These are phyloP conservation scores for Tribolium freemani DNA, from an alignment of 2,888 invertebrate genomes.

Conservation along the genomic window DNA sequence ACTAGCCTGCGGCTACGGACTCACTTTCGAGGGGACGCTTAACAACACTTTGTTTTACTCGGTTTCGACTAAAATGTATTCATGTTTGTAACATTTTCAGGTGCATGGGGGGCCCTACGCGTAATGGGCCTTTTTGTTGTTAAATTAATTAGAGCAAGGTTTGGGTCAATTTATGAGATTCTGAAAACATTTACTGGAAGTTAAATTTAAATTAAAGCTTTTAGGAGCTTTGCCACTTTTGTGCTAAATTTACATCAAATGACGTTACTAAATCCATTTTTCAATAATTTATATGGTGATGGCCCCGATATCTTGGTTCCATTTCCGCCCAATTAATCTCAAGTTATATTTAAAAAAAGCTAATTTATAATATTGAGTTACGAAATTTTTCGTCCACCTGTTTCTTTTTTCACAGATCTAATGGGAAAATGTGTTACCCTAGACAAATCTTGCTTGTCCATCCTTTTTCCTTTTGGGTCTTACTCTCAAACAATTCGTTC, in stretches of 20 bases:
- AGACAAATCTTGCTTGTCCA: neutral
- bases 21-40: constrained; percentile 17
- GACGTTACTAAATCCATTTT: neutral
- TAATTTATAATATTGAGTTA: constrained; percentile 1
- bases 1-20: constrained; percentile 11
- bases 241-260: neutral
- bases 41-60: constrained; percentile 36
- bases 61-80: constrained; percentile 10
- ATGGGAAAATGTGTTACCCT: constrained; percentile 3
- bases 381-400: neutral
- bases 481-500: neutral
- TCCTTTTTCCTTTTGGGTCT: constrained; percentile 3
- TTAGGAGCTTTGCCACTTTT: neutral
- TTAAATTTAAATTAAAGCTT: neutral
- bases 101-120: neutral
- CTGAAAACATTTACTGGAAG: neutral
- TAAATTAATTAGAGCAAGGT: neutral
- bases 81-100: neutral
- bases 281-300: neutral
- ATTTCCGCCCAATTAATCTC: neutral
- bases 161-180: neutral
- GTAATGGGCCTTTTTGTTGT: neutral
- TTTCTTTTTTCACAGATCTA: neutral
- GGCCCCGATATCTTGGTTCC: neutral
- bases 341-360: neutral